A percentile compares a stretch with the other conserved stretches of the same genome.
Evolutionary conservation across 2,113 vertebrate genomes (phyloP).

Genomic region (Gracilinanus agilis): DNA sequence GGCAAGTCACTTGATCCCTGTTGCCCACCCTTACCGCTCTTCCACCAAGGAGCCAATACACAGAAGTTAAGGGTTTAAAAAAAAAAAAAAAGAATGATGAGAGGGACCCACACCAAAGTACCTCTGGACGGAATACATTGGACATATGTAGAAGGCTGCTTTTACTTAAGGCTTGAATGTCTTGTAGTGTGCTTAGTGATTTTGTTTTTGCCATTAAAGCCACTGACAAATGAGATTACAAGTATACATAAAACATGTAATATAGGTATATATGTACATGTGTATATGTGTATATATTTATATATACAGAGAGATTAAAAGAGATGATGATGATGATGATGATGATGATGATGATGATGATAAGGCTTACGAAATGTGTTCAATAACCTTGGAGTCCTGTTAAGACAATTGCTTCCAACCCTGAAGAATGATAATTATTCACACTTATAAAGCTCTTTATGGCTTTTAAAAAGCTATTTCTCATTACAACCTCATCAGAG

Average conservation of each 20-base stretch:
- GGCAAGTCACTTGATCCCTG: no score
- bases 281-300: not conserved
- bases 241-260: not conserved
- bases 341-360: not conserved
- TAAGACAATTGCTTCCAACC: not conserved
- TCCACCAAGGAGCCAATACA: no score
- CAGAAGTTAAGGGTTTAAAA: no score
- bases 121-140: not conserved
- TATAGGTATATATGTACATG: not conserved
- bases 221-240: not conserved
- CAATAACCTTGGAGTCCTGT: not conserved
- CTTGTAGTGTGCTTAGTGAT: not conserved
- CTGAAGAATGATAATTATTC: not conserved
- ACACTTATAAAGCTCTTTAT: not conserved
- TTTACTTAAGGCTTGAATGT: not conserved
- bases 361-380: not conserved
- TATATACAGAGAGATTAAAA: not conserved
- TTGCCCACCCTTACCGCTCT: no score
- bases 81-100: not conserved
- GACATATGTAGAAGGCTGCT: conserved; percentile 16
- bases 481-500: not conserved
- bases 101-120: not conserved
- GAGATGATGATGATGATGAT: not conserved
- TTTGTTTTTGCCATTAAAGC: conserved; percentile 32
- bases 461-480: not conserved